These are phyloP conservation scores for Pseudonaja textilis DNA, from an alignment of 2,113 vertebrate species.

Conservation along the genomic window DNA sequence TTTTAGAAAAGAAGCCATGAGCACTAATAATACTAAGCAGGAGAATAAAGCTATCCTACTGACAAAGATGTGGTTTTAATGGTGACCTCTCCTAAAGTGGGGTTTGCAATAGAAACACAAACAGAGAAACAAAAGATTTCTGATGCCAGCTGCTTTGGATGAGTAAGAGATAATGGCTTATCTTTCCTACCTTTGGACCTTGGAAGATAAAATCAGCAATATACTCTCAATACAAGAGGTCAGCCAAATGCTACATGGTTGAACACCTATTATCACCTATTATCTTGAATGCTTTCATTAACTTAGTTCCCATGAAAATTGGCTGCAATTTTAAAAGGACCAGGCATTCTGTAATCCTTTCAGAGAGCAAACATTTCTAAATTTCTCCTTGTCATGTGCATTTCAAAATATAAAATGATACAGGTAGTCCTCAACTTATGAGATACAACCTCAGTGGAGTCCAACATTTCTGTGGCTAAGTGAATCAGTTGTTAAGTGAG, in stretches of 20 bases:
- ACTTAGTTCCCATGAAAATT: background rate
- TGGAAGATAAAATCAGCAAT: conserved; percentile 7
- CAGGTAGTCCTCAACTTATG: background rate
- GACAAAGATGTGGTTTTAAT: conserved; percentile 2
- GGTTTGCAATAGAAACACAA: conserved; percentile 44
- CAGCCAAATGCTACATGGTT: background rate
- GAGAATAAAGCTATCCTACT: conserved; percentile 35
- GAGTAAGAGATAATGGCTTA: conserved; percentile 7
- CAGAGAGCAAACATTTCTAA: background rate
- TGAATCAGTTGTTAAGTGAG: background rate
- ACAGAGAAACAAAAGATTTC: background rate
- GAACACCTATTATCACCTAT: background rate
- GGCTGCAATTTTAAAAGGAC: background rate
- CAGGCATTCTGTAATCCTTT: background rate
- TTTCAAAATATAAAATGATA: background rate
- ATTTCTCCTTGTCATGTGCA: background rate
- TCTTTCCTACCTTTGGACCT: background rate
- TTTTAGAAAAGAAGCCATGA: conserved; percentile 25
- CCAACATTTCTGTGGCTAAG: background rate
- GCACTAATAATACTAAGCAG: conserved; percentile 40
- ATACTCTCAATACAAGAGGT: background rate
- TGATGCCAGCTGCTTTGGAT: conserved; percentile 15
- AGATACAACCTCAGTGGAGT: background rate
- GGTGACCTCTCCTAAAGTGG: background rate
- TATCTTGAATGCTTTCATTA: background rate